These are phyloP conservation scores for Rugalucina vietnamica DNA, from an alignment of 2,888 invertebrate species.

Conservation along the genomic window DNA sequence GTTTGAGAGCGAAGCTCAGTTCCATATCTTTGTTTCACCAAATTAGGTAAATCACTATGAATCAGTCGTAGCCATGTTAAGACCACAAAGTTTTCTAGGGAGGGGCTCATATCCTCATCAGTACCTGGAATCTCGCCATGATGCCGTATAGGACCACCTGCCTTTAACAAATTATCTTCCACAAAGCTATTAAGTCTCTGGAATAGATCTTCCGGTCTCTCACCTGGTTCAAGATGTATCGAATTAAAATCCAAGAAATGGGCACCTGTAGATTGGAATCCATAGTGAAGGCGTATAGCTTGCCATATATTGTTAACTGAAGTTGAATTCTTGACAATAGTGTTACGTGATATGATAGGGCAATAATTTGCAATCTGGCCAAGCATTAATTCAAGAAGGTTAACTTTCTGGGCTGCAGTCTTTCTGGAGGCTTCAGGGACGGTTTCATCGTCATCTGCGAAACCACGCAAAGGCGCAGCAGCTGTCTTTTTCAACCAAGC, in stretches of 20 bases:
- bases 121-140: constrained; percentile 31
- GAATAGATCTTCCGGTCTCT: constrained; percentile 57
- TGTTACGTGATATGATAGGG: neutral
- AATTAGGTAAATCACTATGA: constrained; percentile 45
- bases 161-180: constrained; percentile 54
- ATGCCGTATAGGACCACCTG: constrained; percentile 40
- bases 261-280: neutral
- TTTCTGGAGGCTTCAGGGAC: neutral
- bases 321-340: constrained; percentile 5
- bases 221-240: constrained; percentile 42
- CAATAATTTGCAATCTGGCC: constrained; percentile 1
- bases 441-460: constrained; percentile 24
- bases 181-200: constrained; percentile 55
- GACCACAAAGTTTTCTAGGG: constrained; percentile 60
- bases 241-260: constrained; percentile 45
- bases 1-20: constrained; percentile 57
- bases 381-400: neutral
- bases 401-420: neutral
- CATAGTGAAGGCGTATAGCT: neutral
- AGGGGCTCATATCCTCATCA: constrained; percentile 48
- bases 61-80: constrained; percentile 58
- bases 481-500: constrained; percentile 39
- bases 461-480: constrained; percentile 12
- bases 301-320: neutral
- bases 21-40: constrained; percentile 61